Evolutionary conservation across 2,113 vertebrate genomes (phyloP).

Genomic region (Diphyllodes magnificus): DNA sequence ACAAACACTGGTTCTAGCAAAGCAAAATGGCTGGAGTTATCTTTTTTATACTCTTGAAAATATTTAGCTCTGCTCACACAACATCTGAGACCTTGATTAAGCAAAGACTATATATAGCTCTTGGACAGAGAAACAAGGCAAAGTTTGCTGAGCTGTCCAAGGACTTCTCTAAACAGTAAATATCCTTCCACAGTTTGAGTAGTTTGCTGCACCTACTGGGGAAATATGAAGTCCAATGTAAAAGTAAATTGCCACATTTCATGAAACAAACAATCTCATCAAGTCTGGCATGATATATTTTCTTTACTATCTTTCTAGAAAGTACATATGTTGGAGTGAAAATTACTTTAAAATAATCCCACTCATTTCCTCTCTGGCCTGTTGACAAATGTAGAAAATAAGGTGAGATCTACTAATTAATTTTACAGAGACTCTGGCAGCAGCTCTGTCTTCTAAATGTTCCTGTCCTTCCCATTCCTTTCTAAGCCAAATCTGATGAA

Average conservation of each 20-base stretch:
- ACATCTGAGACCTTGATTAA: background rate
- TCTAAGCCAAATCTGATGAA: background rate
- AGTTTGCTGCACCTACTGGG: background rate
- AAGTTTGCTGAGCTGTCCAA: slow-evolving; percentile 11
- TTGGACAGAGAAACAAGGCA: background rate
- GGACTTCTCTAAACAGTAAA: background rate
- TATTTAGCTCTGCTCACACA: background rate
- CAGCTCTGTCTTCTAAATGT: background rate
- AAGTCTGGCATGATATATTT: background rate
- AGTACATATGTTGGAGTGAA: background rate
- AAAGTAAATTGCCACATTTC: background rate
- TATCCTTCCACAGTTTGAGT: background rate
- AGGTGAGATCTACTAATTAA: background rate
- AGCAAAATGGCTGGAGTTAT: background rate
- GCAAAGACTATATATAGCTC: background rate
- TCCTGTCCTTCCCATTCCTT: background rate
- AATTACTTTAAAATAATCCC: background rate
- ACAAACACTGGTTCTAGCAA: background rate
- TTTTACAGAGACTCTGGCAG: background rate
- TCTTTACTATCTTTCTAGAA: background rate
- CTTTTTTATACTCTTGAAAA: background rate
- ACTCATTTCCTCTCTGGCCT: background rate
- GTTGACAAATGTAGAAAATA: background rate
- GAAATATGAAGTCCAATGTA: background rate
- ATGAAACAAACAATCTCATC: background rate